A percentile compares a stretch with the other conserved stretches of the same genome.
Conservation (phyloP, 2,113 vertebrate genomes). For the Clupea harengus region DNA sequence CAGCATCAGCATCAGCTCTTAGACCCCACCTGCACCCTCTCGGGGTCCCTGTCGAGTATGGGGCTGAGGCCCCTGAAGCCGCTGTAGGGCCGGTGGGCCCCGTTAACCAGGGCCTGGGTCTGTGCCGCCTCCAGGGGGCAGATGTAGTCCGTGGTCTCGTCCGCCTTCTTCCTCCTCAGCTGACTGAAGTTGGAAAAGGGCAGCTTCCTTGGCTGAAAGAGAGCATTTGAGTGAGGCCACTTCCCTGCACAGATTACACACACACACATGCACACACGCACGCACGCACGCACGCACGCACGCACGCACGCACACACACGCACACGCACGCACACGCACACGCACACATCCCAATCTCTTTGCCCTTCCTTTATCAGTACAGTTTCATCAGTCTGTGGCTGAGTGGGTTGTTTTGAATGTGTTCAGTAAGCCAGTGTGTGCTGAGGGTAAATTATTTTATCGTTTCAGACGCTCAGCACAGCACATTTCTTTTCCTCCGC, state of each 20-base stretch:
- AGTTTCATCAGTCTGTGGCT: neutral
- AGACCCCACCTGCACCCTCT: constrained; percentile 86
- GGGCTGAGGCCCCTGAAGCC: constrained; percentile 74
- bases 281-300: neutral
- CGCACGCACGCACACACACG: neutral
- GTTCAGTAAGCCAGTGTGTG: constrained; percentile 14
- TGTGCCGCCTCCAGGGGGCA: constrained; percentile 80
- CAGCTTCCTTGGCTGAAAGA: constrained; percentile 87
- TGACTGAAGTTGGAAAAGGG: constrained; percentile 91
- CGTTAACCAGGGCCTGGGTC: constrained; percentile 57
- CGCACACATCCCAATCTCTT: neutral
- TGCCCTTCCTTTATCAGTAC: neutral
- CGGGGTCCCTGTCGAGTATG: constrained; percentile 74
- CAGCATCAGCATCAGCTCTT: constrained; percentile 61
- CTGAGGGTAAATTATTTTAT: neutral
- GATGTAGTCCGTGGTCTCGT: constrained; percentile 89
- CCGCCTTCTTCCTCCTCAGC: constrained; percentile 84
- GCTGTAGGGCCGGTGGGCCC: constrained; percentile 71
- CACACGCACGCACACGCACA: neutral
- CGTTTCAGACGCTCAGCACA: neutral
- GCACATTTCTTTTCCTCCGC: neutral
- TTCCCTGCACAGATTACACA: neutral
- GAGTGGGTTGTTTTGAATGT: neutral
- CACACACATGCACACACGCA: neutral
- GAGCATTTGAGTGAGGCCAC: neutral